Base-by-base conservation (phyloP, 2,888 invertebrate genomes). In the Hylaea fasciaria region DNA sequence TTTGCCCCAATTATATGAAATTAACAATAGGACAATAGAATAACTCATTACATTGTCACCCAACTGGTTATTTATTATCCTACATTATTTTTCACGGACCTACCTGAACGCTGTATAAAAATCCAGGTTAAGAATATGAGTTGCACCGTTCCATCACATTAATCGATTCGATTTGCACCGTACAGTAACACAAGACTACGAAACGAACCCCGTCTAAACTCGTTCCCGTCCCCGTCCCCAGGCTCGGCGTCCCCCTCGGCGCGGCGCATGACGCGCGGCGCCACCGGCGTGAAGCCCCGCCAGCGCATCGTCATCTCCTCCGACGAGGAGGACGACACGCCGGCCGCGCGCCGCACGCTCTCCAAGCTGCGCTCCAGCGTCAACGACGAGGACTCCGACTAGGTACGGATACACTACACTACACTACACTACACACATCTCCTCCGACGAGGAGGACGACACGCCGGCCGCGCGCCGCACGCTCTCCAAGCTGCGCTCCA, bases 251-350 rank as follows among this genome's bases (percentile, higher is more conserved):
- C 73, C 37, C 56, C 72, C 13, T 78, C 71, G 2, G 60, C 85
- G 57, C 85, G 92, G 56, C 87, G 93, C 9, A 86, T 93, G 90
- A 92, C 92, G 68, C 91, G 93, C 74, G 92, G 92, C 72, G 91
- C 91, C 70, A 92, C 92, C 41, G 92, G 92, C 74, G 89, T 87
- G 51, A 90, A 89, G 85, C 92, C 92, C 74, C 89, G 92, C 0
- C 92, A 92, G 66, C 91, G 92, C 75, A 92, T 92, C 81, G 92
- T 92, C 7, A 93, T 93, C 78, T 92, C 92, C 13, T 90, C 89
- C 1, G 93, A 93, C 85, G 92, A 92, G 81, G 92, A 92, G 85
- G 91, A 92, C 82, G 91, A 85, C 85, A 91, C 91, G 82, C 91
- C 90, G 28, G 87, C 87, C 73, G 87, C 90, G 66, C 74, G 91